Conservation (phyloP, 2,888 invertebrate species). For the Apotomis capreana region DNA sequence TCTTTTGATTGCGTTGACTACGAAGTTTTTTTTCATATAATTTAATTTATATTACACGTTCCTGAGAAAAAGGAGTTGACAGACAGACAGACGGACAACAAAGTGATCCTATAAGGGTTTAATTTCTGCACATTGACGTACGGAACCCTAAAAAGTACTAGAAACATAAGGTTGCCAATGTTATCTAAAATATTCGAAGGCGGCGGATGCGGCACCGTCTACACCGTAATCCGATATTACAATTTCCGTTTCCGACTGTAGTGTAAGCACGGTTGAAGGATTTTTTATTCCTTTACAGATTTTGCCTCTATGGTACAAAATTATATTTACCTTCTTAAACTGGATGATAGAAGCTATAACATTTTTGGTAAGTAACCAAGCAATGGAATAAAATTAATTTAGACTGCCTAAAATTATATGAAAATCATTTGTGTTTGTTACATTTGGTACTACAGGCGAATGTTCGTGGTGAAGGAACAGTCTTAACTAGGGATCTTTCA, state of each 20-base stretch:
- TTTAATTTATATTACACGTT: too few relatives aligned
- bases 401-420: too few relatives aligned
- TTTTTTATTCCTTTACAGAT: background rate
- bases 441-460: too few relatives aligned
- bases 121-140: too few relatives aligned
- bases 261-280: constrained; percentile 9
- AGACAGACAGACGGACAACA: too few relatives aligned
- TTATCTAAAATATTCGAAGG: constrained; percentile 31
- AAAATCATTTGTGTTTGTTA: too few relatives aligned
- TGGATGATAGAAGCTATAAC: background rate
- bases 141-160: background rate
- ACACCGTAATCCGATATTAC: constrained; percentile 37
- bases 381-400: background rate
- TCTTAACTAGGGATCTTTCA: too few relatives aligned
- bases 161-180: background rate
- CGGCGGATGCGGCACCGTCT: constrained; percentile 11
- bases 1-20: too few relatives aligned
- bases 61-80: too few relatives aligned
- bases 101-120: too few relatives aligned
- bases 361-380: background rate
- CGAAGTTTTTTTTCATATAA: too few relatives aligned
- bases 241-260: constrained; percentile 33
- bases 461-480: too few relatives aligned
- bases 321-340: background rate
- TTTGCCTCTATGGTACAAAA: background rate